Percentiles rank a stretch among this genome's conserved stretches.
phyloP scores from a whole-genome alignment of 2,113 vertebrate genomes.

The Tiliqua scincoides region DNA sequence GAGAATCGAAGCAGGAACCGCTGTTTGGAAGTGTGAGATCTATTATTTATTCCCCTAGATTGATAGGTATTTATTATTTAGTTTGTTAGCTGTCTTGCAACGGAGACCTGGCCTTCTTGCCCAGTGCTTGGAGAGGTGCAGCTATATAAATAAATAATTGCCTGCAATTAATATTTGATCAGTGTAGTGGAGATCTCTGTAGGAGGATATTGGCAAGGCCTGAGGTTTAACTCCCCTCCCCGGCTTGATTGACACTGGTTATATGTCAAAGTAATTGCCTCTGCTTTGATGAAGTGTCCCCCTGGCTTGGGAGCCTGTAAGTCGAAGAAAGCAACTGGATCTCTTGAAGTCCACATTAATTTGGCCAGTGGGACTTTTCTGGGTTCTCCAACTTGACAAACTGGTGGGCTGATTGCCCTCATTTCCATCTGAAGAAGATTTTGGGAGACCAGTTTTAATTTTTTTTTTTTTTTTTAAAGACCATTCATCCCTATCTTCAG shows the following conservation, averaged over 20 bases:
- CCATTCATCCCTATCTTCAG: neutral
- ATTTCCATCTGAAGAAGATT: neutral
- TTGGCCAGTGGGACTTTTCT: neutral
- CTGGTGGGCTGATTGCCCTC: neutral
- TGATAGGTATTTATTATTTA: constrained; percentile 27
- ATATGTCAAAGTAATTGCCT: constrained; percentile 12
- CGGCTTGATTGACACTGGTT: neutral
- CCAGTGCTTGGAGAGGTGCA: neutral
- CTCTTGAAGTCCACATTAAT: neutral
- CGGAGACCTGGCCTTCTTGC: constrained; percentile 30
- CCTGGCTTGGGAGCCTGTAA: neutral
- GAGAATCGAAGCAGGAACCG: neutral
- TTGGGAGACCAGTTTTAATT: neutral
- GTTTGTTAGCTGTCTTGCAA: constrained; percentile 18
- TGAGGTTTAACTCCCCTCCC: neutral
- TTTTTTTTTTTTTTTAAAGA: neutral
- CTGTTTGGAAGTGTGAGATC: constrained; percentile 21
- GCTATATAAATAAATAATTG: constrained; percentile 39
- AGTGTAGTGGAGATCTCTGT: neutral
- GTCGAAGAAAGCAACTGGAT: neutral
- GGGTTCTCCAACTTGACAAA: neutral
- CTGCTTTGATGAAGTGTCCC: neutral
- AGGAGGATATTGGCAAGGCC: neutral
- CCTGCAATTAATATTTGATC: constrained; percentile 24
- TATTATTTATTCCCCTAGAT: constrained; percentile 32